These are phyloP conservation scores for Metopolophium dirhodum DNA, from an alignment of 1,140 invertebrate genomes.

Conservation along the genomic window DNA sequence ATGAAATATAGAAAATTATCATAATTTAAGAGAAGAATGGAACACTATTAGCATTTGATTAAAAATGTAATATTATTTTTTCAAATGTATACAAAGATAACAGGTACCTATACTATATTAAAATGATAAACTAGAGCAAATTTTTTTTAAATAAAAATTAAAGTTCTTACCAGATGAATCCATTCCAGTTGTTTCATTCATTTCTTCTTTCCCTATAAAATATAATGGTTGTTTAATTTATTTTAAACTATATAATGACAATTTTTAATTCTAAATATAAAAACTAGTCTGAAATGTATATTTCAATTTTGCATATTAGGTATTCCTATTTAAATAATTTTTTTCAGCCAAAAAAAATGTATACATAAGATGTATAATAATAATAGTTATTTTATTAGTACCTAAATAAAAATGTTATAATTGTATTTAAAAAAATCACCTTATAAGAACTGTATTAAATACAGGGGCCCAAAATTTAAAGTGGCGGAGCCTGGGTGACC, in stretches of 20 bases:
- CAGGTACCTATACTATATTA: too few species aligned
- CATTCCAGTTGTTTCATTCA: not conserved
- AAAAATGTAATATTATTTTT: not conserved
- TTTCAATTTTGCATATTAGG: not conserved
- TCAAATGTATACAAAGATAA: too few species aligned
- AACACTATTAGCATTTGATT: not conserved
- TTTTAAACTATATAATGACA: not conserved
- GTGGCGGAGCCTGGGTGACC: too few species aligned
- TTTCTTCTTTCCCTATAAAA: not conserved
- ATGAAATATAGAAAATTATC: not conserved
- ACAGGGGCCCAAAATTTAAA: too few species aligned
- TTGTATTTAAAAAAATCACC: too few species aligned
- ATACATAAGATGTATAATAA: too few species aligned
- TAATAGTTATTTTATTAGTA: too few species aligned
- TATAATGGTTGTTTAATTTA: not conserved
- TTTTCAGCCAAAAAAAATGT: not conserved
- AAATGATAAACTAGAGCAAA: too few species aligned
- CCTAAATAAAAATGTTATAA: too few species aligned
- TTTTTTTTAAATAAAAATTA: not conserved
- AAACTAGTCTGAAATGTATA: not conserved
- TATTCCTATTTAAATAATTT: not conserved
- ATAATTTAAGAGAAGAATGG: not conserved
- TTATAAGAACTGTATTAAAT: too few species aligned
- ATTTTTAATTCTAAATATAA: not conserved
- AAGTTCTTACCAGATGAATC: not conserved